Evolutionary conservation across 2,888 invertebrate species (phyloP).

Genomic region (Drosophila phalerata): DNA sequence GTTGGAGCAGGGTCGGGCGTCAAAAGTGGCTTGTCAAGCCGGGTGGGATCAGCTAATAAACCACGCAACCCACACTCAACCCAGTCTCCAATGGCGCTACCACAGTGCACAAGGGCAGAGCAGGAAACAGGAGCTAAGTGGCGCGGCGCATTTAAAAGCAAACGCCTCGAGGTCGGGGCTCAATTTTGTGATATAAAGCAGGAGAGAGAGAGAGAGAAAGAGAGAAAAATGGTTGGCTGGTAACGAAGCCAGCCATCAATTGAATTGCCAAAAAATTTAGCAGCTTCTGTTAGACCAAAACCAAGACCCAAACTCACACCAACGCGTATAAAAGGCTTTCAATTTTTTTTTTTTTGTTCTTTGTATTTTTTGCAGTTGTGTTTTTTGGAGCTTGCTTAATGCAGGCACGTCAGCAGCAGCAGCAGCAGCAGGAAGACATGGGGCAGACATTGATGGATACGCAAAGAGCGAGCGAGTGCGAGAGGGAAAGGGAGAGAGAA

Average conservation of each 20-base stretch:
- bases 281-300: slow-evolving; percentile 61
- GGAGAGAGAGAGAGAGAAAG: background rate
- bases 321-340: slow-evolving; percentile 72
- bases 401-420: slow-evolving; percentile 75
- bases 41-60: slow-evolving; percentile 77
- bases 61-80: slow-evolving; percentile 58
- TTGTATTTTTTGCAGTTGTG: slow-evolving; percentile 25
- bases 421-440: slow-evolving; percentile 68
- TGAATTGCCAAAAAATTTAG: slow-evolving; percentile 74
- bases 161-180: slow-evolving; percentile 67
- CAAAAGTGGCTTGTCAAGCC: slow-evolving; percentile 77
- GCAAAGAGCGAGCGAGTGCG: slow-evolving; percentile 32
- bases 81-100: slow-evolving; percentile 20
- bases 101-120: slow-evolving; percentile 14
- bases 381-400: slow-evolving; percentile 63
- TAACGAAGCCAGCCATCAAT: slow-evolving; percentile 62
- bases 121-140: slow-evolving; percentile 75
- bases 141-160: slow-evolving; percentile 75
- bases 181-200: slow-evolving; percentile 47
- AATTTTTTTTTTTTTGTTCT: slow-evolving; percentile 42
- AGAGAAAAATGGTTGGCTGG: slow-evolving; percentile 6
- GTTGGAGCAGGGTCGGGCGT: slow-evolving; percentile 48
- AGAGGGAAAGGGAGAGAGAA: background rate
- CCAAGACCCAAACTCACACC: slow-evolving; percentile 17
- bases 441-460: slow-evolving; percentile 78